phyloP scores from a whole-genome alignment of 2,797 vertebrate genomes.

The Parauchenoglanis ngamensis region DNA sequence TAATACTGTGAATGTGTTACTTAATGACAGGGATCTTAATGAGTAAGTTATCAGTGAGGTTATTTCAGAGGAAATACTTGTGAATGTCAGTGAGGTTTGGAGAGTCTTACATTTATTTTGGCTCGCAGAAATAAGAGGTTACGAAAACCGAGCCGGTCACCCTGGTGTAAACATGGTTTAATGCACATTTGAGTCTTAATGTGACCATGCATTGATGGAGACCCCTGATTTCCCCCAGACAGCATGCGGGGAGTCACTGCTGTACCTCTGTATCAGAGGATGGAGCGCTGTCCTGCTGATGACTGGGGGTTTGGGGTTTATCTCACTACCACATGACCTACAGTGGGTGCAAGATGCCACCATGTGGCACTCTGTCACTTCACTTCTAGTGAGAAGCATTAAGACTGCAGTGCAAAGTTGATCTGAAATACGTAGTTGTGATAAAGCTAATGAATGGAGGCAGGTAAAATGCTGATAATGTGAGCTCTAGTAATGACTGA shows the following conservation, averaged over 20 bases:
- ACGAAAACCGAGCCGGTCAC: not conserved
- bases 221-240: conserved; percentile 58
- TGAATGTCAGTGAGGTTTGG: not conserved
- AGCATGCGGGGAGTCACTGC: conserved; percentile 55
- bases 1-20: conserved; percentile 53
- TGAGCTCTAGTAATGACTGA: conserved; percentile 58
- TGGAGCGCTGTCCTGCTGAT: conserved; percentile 69
- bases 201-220: conserved; percentile 33
- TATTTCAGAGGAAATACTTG: conserved; percentile 21
- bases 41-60: conserved; percentile 16
- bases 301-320: conserved; percentile 58
- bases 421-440: not conserved
- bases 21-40: conserved; percentile 22
- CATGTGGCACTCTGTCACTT: conserved; percentile 75
- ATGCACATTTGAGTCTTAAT: conserved; percentile 50
- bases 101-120: not conserved
- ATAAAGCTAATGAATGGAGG: conserved; percentile 20
- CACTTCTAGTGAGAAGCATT: conserved; percentile 67
- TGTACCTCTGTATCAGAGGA: conserved; percentile 82
- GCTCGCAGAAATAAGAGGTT: not conserved
- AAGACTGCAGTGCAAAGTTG: conserved; percentile 45
- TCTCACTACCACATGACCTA: conserved; percentile 68
- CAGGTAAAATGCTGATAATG: conserved; percentile 31
- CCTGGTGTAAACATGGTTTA: not conserved
- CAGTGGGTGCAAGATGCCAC: conserved; percentile 73